phyloP scores from a whole-genome alignment of 2,113 vertebrate species.

The Phrynosoma blainvillii region DNA sequence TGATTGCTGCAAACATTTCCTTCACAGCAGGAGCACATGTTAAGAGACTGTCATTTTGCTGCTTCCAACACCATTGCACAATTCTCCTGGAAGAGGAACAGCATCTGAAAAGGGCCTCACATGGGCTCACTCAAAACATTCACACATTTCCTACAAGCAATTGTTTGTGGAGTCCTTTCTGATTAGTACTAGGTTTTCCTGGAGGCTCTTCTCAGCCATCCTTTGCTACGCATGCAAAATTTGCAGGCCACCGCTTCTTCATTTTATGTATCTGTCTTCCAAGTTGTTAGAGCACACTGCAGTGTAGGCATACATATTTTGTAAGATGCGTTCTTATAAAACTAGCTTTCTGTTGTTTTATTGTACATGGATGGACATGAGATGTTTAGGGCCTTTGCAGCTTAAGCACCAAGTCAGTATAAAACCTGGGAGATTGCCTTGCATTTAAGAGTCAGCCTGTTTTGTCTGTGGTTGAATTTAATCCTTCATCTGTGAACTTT shows the following conservation, averaged over 20 bases:
- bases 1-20: not conserved
- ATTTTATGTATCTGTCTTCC: not conserved
- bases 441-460: not conserved
- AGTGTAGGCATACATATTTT: not conserved
- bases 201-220: not conserved
- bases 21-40: not conserved
- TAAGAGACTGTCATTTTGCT: not conserved
- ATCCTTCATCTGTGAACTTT: not conserved
- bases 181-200: not conserved
- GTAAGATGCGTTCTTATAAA: not conserved
- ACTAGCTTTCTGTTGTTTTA: not conserved
- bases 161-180: constrained; percentile 6
- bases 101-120: not conserved
- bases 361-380: not conserved
- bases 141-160: not conserved
- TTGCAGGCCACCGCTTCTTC: not conserved
- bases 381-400: not conserved
- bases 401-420: not conserved
- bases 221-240: not conserved
- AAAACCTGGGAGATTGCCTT: not conserved
- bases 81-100: not conserved
- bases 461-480: not conserved
- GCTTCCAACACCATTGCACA: too few relatives aligned
- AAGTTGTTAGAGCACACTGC: not conserved
- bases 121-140: constrained; percentile 21